Evolutionary conservation across 1,140 invertebrate genomes (phyloP), one percentile per base, ranked within the genome.

Genomic region (Drosophila guanche): DNA sequence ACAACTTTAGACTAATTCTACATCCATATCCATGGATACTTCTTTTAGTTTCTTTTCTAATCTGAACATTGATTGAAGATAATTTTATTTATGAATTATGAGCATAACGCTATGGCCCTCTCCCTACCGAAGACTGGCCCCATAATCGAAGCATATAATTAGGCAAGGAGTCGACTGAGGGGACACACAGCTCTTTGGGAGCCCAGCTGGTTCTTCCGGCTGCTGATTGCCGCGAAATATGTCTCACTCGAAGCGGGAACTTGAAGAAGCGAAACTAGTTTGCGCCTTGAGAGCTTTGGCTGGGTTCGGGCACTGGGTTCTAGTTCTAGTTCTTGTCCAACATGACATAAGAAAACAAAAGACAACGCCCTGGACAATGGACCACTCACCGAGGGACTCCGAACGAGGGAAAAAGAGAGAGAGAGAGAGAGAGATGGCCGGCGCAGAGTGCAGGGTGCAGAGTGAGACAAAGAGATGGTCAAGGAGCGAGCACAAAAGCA

Each of bases 341-440:
- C 68, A 71, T 71, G 68, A 71, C 68, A 71, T 71, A 68, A 58
- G 68, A 71, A 71, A 71, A 71, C 68, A 71, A 53, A 33, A 52
- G 48, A 22, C 50, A 53, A 51, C 33, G 20, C 40, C 41, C 47
- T 29, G 22, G 48, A 52, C 14, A 52, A 52, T 55, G 53, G 40
- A 41, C 53, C 40, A 42, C 33, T 37, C 33, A 37, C 33, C 33
- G 22, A 14, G 14, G 10, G 6, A 29, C 27, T 27, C 6, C 7
- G 2, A 10, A 7, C 10, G 3, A 14, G n/a, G n/a, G n/a, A n/a
- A n/a, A n/a, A n/a, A n/a, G n/a, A n/a, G n/a, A n/a, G n/a, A n/a
- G n/a, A n/a, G n/a, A n/a, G n/a, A n/a, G 47, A 43, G 2, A 22
- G 12, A 23, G 33, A 50, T 29, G 27, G 29, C 40, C 2, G 23